Base-by-base conservation (phyloP, 2,888 invertebrate species). In the Antitype chi region DNA sequence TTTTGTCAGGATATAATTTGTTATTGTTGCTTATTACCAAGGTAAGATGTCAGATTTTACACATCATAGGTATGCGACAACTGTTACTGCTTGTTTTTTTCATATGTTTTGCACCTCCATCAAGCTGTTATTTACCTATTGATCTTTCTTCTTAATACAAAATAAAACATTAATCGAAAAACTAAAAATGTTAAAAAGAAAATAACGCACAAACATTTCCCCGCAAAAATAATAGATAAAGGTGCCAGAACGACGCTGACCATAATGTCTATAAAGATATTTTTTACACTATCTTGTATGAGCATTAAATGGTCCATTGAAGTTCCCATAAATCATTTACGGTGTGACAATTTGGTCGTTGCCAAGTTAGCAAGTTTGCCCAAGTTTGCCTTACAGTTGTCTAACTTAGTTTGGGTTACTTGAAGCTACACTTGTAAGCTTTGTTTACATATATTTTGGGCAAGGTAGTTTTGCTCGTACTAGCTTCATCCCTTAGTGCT, bases 311-410 rank as follows among this genome's bases (percentile, higher is more conserved):
- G 55, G 82, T 17, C 32, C 60, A 52, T 63, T 23, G 20, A 82
- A 64, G 28, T 11, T 17, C 0, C 17, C 25, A 76, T 82, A 70
- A 70, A 72, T 76, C 55, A 80, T 75, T 69, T 71, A 69, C 32
- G 47, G 23, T n/a, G 52, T 71, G 64, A 80, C 70, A 71, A 71
- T 81, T 52, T 32, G 17, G 32, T 32, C 13, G 55, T 47, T 53
- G 23, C 32, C 9, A 63, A 49, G 57, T 68, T 28, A 1, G 13
- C 20, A 49, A 74, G 57, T 59, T 79, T 49, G 53, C 23, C 5
- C 8, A 57, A 73, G 52, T 74, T 70, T 53, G n/a, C 32, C 9
- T 38, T 17, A 38, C 25, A 49, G 81, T 78, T 69, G 57, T 60
- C 43, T 43, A 67, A 67, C 60, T 59, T 66, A 57, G 52, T 55